Conservation (phyloP, 64 coral and sea anemone species). For the Exaiptasia diaphana region DNA sequence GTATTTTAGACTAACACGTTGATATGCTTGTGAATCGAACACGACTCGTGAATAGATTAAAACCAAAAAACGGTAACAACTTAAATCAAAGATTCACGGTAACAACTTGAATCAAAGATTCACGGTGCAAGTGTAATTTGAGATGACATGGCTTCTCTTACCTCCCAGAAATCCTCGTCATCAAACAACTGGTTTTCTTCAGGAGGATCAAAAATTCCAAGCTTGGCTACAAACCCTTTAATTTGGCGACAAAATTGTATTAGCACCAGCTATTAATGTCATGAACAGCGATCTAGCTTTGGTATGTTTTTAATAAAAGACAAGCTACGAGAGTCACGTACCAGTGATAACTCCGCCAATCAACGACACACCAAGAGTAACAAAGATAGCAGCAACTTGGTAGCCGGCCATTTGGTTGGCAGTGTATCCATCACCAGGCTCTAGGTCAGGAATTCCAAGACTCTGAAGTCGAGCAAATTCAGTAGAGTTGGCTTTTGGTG, state of each 20-base stretch:
- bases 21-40: no score
- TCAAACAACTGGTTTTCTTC: constrained; percentile 31
- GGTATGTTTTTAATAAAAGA: no score
- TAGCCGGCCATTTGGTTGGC: constrained; percentile 65
- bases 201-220: constrained; percentile 44
- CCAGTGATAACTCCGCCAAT: constrained; percentile 72
- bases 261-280: no score
- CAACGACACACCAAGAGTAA: constrained; percentile 70
- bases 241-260: no score
- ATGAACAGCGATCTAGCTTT: no score
- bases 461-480: constrained; percentile 23
- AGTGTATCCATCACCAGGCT: constrained; percentile 46
- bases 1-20: no score
- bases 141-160: background rate
- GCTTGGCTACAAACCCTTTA: constrained; percentile 42
- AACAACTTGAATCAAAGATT: no score
- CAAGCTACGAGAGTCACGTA: no score
- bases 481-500: constrained; percentile 39
- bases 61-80: no score
- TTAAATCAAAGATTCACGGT: no score
- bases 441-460: constrained; percentile 29
- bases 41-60: no score
- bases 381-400: constrained; percentile 69
- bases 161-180: constrained; percentile 73
- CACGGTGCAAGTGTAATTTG: no score